A percentile compares a stretch with the other conserved stretches of the same genome.
These are phyloP conservation scores for Callipepla californica DNA, from an alignment of 2,113 vertebrate genomes.

Conservation along the genomic window DNA sequence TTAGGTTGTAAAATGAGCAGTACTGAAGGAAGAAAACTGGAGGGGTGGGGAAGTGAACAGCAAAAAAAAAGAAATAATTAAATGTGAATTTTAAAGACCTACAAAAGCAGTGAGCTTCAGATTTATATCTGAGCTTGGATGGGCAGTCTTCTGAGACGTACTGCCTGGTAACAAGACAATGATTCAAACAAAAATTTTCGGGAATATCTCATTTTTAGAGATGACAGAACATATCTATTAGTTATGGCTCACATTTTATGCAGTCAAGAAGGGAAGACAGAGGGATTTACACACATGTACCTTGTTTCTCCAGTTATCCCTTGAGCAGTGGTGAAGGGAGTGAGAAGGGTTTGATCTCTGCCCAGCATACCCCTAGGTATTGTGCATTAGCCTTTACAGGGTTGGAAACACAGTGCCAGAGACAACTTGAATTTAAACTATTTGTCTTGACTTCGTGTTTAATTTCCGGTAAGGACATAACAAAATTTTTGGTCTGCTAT, in stretches of 20 bases:
- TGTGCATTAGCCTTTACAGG: background rate
- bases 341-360: background rate
- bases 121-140: background rate
- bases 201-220: background rate
- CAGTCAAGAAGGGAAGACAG: background rate
- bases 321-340: background rate
- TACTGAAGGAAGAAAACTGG: background rate
- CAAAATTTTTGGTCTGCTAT: background rate
- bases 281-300: accelerated
- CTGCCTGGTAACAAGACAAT: background rate
- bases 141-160: background rate
- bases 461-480: background rate
- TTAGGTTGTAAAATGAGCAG: background rate
- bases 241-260: background rate
- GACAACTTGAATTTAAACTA: background rate
- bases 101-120: background rate
- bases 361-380: background rate
- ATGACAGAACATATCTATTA: background rate
- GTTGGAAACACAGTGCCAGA: background rate
- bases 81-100: background rate
- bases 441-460: background rate
- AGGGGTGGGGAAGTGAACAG: background rate
- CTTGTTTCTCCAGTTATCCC: background rate
- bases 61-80: background rate
- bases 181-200: background rate